A percentile compares a stretch with the other conserved stretches of the same genome.
These are phyloP conservation scores for Perca fluviatilis DNA, from an alignment of 2,113 vertebrate genomes.

Conservation along the genomic window DNA sequence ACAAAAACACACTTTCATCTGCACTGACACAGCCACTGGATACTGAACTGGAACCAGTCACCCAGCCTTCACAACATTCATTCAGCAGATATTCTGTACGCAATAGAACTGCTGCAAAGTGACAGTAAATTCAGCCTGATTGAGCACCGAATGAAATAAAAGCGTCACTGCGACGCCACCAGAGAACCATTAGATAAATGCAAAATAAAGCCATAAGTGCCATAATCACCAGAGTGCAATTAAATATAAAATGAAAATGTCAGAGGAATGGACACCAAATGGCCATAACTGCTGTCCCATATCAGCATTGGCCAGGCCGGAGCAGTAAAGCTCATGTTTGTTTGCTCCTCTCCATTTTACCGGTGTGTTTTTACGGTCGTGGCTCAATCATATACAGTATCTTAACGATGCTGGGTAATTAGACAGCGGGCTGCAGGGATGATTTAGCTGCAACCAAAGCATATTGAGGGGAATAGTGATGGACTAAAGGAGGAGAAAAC, in stretches of 20 bases:
- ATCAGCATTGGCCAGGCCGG: conserved; percentile 74
- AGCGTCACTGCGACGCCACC: conserved; percentile 56
- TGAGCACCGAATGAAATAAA: conserved; percentile 65
- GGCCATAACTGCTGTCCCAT: conserved; percentile 65
- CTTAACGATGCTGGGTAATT: conserved; percentile 76
- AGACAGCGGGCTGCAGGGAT: conserved; percentile 53
- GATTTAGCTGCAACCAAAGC: conserved; percentile 50
- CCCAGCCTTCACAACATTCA: conserved; percentile 3
- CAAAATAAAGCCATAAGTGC: conserved; percentile 75
- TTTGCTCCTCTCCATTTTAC: conserved; percentile 67
- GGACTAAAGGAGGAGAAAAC: conserved; percentile 7
- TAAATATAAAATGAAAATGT: conserved; percentile 80
- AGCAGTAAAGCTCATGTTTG: conserved; percentile 76
- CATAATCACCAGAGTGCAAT: conserved; percentile 71
- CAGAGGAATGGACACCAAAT: conserved; percentile 63
- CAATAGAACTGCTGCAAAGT: conserved; percentile 17
- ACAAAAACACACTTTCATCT: not conserved
- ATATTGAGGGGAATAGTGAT: conserved; percentile 7
- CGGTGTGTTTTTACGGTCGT: conserved; percentile 60
- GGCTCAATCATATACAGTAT: conserved; percentile 72
- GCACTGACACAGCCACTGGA: not conserved
- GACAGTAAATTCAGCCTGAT: conserved; percentile 71
- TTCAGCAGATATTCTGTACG: conserved; percentile 22
- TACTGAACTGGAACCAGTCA: conserved; percentile 12
- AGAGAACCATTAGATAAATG: conserved; percentile 73